Percentiles rank a stretch among this genome's conserved stretches.
These are phyloP conservation scores for Drosophila meridiana DNA, from an alignment of 2,888 invertebrate genomes.

Conservation along the genomic window DNA sequence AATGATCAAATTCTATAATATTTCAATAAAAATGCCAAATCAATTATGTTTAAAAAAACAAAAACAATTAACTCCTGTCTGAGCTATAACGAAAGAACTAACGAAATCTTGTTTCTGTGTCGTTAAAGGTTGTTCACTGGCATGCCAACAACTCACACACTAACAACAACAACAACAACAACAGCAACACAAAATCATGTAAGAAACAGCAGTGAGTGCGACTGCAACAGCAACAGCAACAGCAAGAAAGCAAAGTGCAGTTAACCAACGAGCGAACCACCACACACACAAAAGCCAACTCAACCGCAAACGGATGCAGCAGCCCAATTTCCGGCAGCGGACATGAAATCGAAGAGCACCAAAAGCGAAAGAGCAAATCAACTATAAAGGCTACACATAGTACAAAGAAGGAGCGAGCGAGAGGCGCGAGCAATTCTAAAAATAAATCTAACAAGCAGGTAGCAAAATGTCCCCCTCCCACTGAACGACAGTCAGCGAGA, in stretches of 20 bases:
- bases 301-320: conserved; percentile 54
- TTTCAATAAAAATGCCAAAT: conserved; percentile 28
- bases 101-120: conserved; percentile 87
- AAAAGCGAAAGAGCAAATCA: conserved; percentile 24
- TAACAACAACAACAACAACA: conserved; percentile 60
- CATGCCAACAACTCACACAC: conserved; percentile 78
- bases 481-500: neutral
- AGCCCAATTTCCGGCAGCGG: conserved; percentile 59
- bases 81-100: conserved; percentile 71
- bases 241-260: conserved; percentile 32
- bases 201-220: conserved; percentile 41
- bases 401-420: conserved; percentile 26
- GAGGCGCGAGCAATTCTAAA: conserved; percentile 3
- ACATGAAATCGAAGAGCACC: conserved; percentile 50
- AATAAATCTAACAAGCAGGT: neutral
- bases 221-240: conserved; percentile 20
- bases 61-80: conserved; percentile 35
- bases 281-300: conserved; percentile 29
- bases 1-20: conserved; percentile 39
- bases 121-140: conserved; percentile 87
- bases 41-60: conserved; percentile 16
- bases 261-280: conserved; percentile 30
- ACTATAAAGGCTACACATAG: conserved; percentile 31
- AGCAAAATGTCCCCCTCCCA: neutral
- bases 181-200: conserved; percentile 57